Evolutionary conservation across 2,113 vertebrate genomes (phyloP), one percentile per base, ranked within the genome.

Genomic region (Amphiprion ocellaris): DNA sequence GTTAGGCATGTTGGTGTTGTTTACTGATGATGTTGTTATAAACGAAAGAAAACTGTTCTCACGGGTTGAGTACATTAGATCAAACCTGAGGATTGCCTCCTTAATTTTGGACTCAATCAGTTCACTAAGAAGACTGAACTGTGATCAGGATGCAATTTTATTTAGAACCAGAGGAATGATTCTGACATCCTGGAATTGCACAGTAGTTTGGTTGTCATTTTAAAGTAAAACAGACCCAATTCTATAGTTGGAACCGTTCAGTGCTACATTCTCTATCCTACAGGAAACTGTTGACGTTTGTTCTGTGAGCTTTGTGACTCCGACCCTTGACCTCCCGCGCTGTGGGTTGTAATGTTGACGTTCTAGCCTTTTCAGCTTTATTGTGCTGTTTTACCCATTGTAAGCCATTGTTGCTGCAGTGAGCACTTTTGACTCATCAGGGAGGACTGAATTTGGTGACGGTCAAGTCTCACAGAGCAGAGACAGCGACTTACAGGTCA

Each of bases 381-480:
- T 88, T 92, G 83, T 84, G 60, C 44, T 1, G 33, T 58, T 78
- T 77, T 58, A 3, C 30, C 49, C 54, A 66, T 90, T 89, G 85
- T 83, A 0, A 39, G 12, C 70, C 70, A 61, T 19, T 71, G 79
- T 41, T 82, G 59, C 79, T 65, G 79, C 69, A 49, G 68, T 52
- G 62, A 50, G 83, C 81, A 69, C 46, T 76, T 84, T 56, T 73
- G n/a, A 58, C 28, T 21, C 39, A 17, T 30, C 54, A 70, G 67
- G 63, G 39, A 56, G 44, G 54, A 39, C 44, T 47, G 66, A 62
- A 49, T 41, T 52, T 19, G 3, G 8, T 3, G 7, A 71, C 55
- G 24, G 33, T 37, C 26, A 19, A 30, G 59, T 41, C 19, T 58
- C 4, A 44, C 54, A 3, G n/a, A 63, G 61, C 46, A 24, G n/a